A percentile compares a stretch with the other conserved stretches of the same genome.
phyloP scores from a whole-genome alignment of 2,113 vertebrate genomes.

The Carassius gibelio region DNA sequence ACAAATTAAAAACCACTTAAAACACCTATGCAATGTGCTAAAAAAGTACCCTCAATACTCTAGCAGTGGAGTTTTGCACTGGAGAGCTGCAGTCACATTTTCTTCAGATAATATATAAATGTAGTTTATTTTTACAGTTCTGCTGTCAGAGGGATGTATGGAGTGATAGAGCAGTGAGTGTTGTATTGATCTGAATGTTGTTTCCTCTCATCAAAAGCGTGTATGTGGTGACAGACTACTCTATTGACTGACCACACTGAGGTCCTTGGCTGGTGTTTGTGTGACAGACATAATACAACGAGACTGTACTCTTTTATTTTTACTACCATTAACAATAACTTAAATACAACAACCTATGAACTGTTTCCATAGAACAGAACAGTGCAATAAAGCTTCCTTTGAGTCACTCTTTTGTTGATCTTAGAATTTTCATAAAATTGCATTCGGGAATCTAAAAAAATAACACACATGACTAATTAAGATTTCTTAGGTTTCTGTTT shows the following conservation, averaged over 20 bases:
- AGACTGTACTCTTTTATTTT: background rate
- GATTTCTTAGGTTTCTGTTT: constrained; percentile 27
- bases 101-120: constrained; percentile 12
- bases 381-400: background rate
- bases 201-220: constrained; percentile 47
- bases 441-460: constrained; percentile 12
- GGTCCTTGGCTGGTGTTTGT: constrained; percentile 10
- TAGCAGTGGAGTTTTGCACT: background rate
- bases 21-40: background rate
- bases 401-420: background rate
- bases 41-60: background rate
- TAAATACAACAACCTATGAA: background rate
- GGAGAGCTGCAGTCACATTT: background rate
- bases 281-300: background rate
- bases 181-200: constrained; percentile 57
- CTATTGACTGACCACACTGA: constrained; percentile 54
- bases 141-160: background rate
- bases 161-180: background rate
- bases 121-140: constrained; percentile 24
- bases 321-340: background rate
- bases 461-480: constrained; percentile 48
- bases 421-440: constrained; percentile 13
- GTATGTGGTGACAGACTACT: constrained; percentile 56
- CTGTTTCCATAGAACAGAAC: background rate
- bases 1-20: background rate